Base-by-base conservation (phyloP, 2,113 vertebrate genomes). In the Nothobranchius furzeri region DNA sequence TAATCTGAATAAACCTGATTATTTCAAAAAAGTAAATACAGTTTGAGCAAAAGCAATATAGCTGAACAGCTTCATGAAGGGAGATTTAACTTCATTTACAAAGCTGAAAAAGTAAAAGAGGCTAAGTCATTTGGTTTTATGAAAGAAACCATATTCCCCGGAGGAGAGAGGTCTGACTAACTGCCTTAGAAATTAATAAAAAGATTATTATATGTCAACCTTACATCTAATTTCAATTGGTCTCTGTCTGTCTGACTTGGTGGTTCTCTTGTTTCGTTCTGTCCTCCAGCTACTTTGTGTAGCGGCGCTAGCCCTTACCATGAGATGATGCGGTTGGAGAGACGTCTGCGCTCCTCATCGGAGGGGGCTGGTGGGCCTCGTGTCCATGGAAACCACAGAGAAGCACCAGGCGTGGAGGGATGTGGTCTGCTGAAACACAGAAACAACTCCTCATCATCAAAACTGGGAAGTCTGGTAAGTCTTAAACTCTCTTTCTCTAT, bases 401-500 rank as follows among this genome's bases (percentile, higher is more conserved):
- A 96, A 49, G 94, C 90, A 70, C 93, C 91, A 0, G 49, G 74
- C 46, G 93, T 94, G 49, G 95, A 97, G 37, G 79, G 87, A 11
- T 92, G 80, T 60, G 91, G 92, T 75, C 89, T 98, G 35, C 86
- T 90, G 50, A 97, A 96, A 70, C 95, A 96, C 80, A 93, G 95
- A 88, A 87, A 95, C 60, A 92, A 93, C 75, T 99, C 97, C 0
- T 97, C 97, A 0, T 98, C 96, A 20, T 99, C 96, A 65, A 98
- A 98, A 92, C 94, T 98, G 87, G 98, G 98, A 85, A 99, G 97
- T 84, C 91, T 98, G 96, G 97, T 99, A 91, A 90, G 96, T 92
- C 12, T 20, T 4, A 24, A 70, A 24, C 47, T 56, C 15, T 40
- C 12, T 42, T 6, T 35, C 11, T 53, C 20, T 53, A n/a, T 62